Conservation (phyloP, 2,797 vertebrate genomes). For the Fistularia tabacaria region DNA sequence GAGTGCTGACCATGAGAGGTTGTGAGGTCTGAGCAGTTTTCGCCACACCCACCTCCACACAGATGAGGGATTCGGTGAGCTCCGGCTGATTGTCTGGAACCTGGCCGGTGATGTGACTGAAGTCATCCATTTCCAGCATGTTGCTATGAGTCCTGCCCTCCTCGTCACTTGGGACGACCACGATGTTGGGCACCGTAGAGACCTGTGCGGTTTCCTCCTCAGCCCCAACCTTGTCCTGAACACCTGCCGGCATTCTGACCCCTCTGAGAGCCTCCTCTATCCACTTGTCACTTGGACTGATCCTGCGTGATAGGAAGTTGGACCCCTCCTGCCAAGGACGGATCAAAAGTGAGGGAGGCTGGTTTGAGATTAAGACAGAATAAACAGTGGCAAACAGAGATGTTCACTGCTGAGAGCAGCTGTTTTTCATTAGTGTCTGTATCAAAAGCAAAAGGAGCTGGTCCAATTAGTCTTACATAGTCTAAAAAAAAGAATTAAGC, state of each 20-base stretch:
- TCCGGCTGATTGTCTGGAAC: not conserved
- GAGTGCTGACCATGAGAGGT: slow-evolving; percentile 25
- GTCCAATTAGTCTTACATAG: no score
- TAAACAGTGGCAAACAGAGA: no score
- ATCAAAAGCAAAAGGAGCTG: no score
- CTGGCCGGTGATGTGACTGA: not conserved
- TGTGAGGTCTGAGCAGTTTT: slow-evolving; percentile 24
- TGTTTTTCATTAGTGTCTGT: no score
- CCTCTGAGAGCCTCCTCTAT: not conserved
- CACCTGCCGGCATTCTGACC: slow-evolving; percentile 44
- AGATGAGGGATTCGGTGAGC: slow-evolving; percentile 4
- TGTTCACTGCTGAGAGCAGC: no score
- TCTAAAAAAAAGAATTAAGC: no score
- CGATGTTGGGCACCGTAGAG: slow-evolving; percentile 19
- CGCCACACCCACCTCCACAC: slow-evolving; percentile 52
- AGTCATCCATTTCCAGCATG: slow-evolving; percentile 37
- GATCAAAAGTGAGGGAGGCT: no score
- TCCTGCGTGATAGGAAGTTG: no score
- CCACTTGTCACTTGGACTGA: not conserved
- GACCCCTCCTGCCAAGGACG: no score
- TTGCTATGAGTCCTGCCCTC: slow-evolving; percentile 1
- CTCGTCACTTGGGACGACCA: not conserved
- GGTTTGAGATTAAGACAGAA: no score
- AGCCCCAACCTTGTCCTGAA: slow-evolving; percentile 4
- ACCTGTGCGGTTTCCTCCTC: not conserved